Evolutionary conservation across 2,113 vertebrate species (phyloP).

Genomic region (Oenanthe melanoleuca): DNA sequence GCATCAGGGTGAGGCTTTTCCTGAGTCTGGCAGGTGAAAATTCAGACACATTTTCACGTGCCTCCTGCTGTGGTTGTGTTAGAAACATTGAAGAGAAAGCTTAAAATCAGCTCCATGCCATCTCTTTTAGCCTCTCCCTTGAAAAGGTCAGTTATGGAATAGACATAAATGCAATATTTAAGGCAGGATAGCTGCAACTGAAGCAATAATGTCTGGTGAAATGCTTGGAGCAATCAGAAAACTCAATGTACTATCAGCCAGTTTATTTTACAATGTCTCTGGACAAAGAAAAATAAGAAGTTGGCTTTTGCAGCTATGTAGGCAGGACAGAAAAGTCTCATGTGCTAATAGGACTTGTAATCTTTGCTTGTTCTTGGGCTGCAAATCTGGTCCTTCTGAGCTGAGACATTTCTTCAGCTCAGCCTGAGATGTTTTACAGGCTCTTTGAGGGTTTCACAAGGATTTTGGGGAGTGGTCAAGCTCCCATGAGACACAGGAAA

Average conservation of each 20-base stretch:
- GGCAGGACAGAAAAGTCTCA: not conserved
- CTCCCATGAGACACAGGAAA: not conserved
- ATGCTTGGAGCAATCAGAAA: not conserved
- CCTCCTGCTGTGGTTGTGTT: not conserved
- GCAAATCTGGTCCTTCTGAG: not conserved
- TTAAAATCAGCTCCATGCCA: not conserved
- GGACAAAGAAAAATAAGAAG: not conserved
- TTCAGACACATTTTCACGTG: not conserved
- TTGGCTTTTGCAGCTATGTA: not conserved
- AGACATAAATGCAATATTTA: not conserved
- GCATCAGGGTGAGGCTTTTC: not conserved
- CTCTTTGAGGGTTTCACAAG: not conserved
- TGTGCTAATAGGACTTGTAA: not conserved
- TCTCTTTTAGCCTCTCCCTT: not conserved
- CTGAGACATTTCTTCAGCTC: not conserved
- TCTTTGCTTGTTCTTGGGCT: not conserved
- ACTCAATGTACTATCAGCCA: not conserved
- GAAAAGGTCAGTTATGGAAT: not conserved
- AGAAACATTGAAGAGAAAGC: not conserved
- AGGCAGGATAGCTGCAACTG: not conserved
- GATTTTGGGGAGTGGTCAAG: not conserved
- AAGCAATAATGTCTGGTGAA: not conserved
- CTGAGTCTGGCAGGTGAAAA: constrained; percentile 4
- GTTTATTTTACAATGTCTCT: not conserved
- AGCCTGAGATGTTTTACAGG: not conserved